Conservation (phyloP, 2,113 vertebrate genomes). For the Coptodon rendalli region DNA sequence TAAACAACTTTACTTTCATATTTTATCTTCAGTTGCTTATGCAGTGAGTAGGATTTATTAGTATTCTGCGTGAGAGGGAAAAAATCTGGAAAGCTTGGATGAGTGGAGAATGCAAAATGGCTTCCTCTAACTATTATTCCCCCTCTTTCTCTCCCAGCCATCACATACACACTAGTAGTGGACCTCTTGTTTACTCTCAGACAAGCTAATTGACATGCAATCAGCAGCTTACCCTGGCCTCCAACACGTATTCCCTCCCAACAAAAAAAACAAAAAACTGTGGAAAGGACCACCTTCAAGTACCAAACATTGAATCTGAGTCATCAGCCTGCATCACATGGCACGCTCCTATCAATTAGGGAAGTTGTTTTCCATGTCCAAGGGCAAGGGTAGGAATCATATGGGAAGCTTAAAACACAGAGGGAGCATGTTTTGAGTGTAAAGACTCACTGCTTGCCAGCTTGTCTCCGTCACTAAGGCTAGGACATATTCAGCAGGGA, state of each 20-base stretch:
- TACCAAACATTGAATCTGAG: not conserved
- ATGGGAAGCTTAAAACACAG: slow-evolving; percentile 31
- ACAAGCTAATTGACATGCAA: slow-evolving; percentile 31
- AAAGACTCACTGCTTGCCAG: slow-evolving; percentile 29
- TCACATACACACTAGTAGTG: not conserved
- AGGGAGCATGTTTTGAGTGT: slow-evolving; percentile 5
- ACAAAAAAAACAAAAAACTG: not conserved
- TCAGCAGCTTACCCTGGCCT: not conserved
- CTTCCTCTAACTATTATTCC: not conserved
- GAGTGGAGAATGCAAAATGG: slow-evolving; percentile 3
- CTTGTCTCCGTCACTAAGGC: slow-evolving; percentile 38
- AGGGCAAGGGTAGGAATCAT: slow-evolving; percentile 32
- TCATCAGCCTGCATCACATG: not conserved
- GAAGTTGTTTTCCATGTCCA: slow-evolving; percentile 47
- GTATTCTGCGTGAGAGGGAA: not conserved
- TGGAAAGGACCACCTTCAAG: slow-evolving; percentile 4
- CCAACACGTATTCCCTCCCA: not conserved
- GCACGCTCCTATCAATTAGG: slow-evolving; percentile 32
- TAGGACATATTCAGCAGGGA: slow-evolving; percentile 31
- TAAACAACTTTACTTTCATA: slow-evolving; percentile 3
- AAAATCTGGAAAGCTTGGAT: not conserved
- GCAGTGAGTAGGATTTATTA: not conserved
- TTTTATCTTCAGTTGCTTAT: not conserved
- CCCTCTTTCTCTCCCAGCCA: not conserved
- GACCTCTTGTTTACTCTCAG: not conserved